Conservation (phyloP, 1,140 invertebrate genomes). For the Drusus annulatus region DNA sequence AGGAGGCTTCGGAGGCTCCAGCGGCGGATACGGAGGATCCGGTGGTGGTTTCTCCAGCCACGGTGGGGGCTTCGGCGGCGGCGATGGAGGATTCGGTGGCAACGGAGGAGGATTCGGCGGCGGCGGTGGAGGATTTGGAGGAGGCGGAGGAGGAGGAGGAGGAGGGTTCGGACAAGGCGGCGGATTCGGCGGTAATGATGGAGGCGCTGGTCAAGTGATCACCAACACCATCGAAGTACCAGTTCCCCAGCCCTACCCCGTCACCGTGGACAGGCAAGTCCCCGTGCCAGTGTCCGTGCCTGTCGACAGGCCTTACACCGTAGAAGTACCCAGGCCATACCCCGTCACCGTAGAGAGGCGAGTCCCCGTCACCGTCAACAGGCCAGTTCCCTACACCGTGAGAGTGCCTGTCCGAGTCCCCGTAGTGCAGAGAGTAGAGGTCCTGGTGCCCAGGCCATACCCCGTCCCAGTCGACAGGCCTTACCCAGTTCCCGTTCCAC, state of each 20-base stretch:
- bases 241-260: constrained; percentile 57
- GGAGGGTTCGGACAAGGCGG: constrained; percentile 45
- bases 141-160: not conserved
- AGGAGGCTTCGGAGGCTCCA: not conserved
- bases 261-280: constrained; percentile 49
- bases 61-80: constrained; percentile 3
- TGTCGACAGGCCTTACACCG: constrained; percentile 54
- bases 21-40: constrained; percentile 37
- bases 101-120: constrained; percentile 38
- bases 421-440: constrained; percentile 64
- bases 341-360: constrained; percentile 62
- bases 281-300: constrained; percentile 53
- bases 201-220: constrained; percentile 50
- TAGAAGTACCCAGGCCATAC: constrained; percentile 60
- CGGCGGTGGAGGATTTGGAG: not conserved
- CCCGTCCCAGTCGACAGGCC: constrained; percentile 63
- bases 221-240: constrained; percentile 54
- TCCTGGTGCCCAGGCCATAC: constrained; percentile 63
- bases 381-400: constrained; percentile 60
- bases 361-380: constrained; percentile 60
- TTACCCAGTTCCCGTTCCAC: constrained; percentile 63
- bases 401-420: constrained; percentile 63
- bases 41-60: constrained; percentile 17
- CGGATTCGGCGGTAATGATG: constrained; percentile 17
- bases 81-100: constrained; percentile 31